Evolutionary conservation across 2,888 invertebrate genomes (phyloP), one percentile per base, ranked within the genome.

Genomic region (Acronicta aceris): DNA sequence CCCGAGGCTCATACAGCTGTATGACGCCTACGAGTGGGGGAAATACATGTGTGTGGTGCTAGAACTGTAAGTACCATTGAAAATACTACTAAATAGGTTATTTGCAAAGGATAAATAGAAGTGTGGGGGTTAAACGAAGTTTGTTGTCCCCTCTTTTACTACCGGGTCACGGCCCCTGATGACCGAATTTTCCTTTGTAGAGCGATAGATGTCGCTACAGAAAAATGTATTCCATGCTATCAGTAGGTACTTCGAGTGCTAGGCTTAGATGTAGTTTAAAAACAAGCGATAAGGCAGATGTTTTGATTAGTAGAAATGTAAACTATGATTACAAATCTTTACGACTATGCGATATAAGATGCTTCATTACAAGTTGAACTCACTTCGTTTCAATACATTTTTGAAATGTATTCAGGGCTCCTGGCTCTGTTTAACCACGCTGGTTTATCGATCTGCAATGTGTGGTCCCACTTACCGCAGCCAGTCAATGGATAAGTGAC

Each of bases 41-140:
- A 98, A 98, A 92, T 97, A 98, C 86, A 99, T 99, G 97, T 98
- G 99, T 93, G 98, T 99, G 81, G 97, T 99, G 74, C 96, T 99
- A 72, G 99, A 99, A 96, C 95, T 99, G 99, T 99, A 95, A 97
- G 98, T 97, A 86, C 43, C 40, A 40, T 10, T 33, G 16, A 45
- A 38, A 7, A 21, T 2, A 52, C 25, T 57, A 49, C 30, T 13
- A 38, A 10, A 21, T 30, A 9, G 30, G 13, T 25, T 21, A 21
- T 21, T 21, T 21, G 21, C 4, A 16, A 36, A 17, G 48, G 42
- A 52, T 52, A 66, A 43, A 15, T 36, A 41, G 27, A 30, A 10
- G 7, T 5, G 27, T 27, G 6, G 7, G 5, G 27, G 1, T 7
- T 5, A 27, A 5, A 7, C 27, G 21, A 21, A 21, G 21, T 21